Evolutionary conservation across 2,113 vertebrate genomes (phyloP).

Genomic region (Apistogramma diplotaenia): DNA sequence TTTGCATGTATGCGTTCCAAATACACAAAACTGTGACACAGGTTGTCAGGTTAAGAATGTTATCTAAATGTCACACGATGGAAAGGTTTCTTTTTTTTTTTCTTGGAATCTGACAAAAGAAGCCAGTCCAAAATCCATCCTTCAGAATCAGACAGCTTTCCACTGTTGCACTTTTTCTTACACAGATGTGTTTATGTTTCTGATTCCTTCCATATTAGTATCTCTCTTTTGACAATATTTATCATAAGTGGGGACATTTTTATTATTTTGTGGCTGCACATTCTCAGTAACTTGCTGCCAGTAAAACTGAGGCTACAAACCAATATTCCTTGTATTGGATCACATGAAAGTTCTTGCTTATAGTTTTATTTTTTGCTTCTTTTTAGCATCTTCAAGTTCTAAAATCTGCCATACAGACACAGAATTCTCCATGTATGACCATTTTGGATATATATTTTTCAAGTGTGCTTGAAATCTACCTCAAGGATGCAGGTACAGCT

Average conservation of each 20-base stretch:
- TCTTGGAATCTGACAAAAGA: conserved; percentile 43
- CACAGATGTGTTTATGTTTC: conserved; percentile 34
- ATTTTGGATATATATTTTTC: not conserved
- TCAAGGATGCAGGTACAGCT: not conserved
- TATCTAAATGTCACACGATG: conserved; percentile 19
- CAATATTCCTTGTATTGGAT: not conserved
- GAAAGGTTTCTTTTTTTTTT: not conserved
- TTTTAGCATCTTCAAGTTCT: not conserved
- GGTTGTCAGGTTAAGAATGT: conserved; percentile 31
- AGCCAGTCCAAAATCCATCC: conserved; percentile 15
- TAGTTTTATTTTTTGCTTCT: not conserved
- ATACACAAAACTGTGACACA: conserved; percentile 38
- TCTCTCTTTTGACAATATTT: not conserved
- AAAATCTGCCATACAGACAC: not conserved
- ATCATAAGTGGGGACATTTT: not conserved
- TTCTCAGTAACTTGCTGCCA: not conserved
- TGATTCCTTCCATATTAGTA: conserved; percentile 26
- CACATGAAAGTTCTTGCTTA: not conserved
- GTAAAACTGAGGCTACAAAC: not conserved
- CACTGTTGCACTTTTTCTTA: not conserved
- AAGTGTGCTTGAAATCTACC: not conserved
- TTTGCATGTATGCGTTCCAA: conserved; percentile 49
- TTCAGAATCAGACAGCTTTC: conserved; percentile 32
- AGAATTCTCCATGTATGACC: not conserved
- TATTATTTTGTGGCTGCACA: conserved; percentile 13